Conservation (phyloP, 2,113 vertebrate genomes). For the Phoxinus phoxinus region DNA sequence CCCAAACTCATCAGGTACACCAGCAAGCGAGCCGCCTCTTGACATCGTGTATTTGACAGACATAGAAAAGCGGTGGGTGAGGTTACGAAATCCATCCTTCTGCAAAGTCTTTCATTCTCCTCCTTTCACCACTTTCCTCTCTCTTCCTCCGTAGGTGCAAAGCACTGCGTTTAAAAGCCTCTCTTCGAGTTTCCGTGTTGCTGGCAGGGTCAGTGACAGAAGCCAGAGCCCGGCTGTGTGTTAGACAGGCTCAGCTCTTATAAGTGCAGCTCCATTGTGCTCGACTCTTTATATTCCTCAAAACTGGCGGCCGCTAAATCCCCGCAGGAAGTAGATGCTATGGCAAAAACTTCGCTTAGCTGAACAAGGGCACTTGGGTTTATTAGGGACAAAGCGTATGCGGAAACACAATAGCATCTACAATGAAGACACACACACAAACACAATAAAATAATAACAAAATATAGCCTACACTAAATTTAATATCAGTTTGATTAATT, state of each 20-base stretch:
- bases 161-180: slow-evolving; percentile 33
- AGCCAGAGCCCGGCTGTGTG: slow-evolving; percentile 44
- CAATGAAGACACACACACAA: not conserved
- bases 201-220: slow-evolving; percentile 53
- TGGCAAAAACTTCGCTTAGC: not conserved
- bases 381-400: not conserved
- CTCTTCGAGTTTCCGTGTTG: slow-evolving; percentile 25
- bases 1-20: not conserved
- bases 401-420: slow-evolving; percentile 17
- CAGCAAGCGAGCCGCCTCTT: not conserved
- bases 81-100: not conserved
- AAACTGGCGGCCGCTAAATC: slow-evolving; percentile 18
- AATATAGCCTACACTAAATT: no score
- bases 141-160: not conserved
- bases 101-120: slow-evolving; percentile 7
- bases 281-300: slow-evolving; percentile 30
- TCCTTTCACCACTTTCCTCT: slow-evolving; percentile 31
- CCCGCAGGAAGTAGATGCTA: slow-evolving; percentile 38
- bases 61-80: no score
- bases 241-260: slow-evolving; percentile 34
- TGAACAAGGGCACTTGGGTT: slow-evolving; percentile 36
- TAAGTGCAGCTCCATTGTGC: slow-evolving; percentile 43
- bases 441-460: not conserved
- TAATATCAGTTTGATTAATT: not conserved
- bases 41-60: not conserved